Evolutionary conservation across 1,140 invertebrate genomes (phyloP), one percentile per base, ranked within the genome.

Genomic region (Danaus melanippus): DNA sequence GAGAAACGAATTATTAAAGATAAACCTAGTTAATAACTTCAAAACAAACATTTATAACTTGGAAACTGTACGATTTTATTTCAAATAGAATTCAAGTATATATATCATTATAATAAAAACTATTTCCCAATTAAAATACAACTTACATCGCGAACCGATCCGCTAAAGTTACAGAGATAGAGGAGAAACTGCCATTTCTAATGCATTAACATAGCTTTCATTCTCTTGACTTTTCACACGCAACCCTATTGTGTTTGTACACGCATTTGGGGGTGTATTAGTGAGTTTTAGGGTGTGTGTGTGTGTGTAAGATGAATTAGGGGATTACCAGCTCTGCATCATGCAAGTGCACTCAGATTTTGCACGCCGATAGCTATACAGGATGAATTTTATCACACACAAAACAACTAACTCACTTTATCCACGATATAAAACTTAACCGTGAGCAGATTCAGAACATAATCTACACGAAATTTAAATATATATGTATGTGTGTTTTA

Each of bases 321-420:
- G 75, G 78, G 80, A 86, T 85, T 85, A 85, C 72, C 64, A 61
- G 50, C 69, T 64, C 72, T 83, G 77, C 79, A 79, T 78, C 68
- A 76, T 82, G 79, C 80, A 79, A 85, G 71, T 86, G 83, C 83
- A 84, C 80, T 83, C 80, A 79, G 83, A 84, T 85, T 86, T 86
- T 73, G 66, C 73, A 79, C 76, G 73, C 67, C 69, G 68, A 70
- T 78, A 63, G 15, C 21, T 58, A 43, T 76, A 84, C 78, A 83
- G 81, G 76, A 21, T 81, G 81, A 45, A 55, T 46, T n/a, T 40
- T 41, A 40, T 42, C 39, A 2, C 12, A 47, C 40, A 46, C 7
- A 21, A 51, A 46, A 46, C 15, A 48, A 5, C 11, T 48, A 12
- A 48, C 46, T 12, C 39, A 47, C 21, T 17, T 12, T 48, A 48